A percentile compares a stretch with the other conserved stretches of the same genome.
These are phyloP conservation scores for Bolinopsis microptera DNA, from an alignment of 37 sponge, comb jelly and placozoan species.

Conservation along the genomic window DNA sequence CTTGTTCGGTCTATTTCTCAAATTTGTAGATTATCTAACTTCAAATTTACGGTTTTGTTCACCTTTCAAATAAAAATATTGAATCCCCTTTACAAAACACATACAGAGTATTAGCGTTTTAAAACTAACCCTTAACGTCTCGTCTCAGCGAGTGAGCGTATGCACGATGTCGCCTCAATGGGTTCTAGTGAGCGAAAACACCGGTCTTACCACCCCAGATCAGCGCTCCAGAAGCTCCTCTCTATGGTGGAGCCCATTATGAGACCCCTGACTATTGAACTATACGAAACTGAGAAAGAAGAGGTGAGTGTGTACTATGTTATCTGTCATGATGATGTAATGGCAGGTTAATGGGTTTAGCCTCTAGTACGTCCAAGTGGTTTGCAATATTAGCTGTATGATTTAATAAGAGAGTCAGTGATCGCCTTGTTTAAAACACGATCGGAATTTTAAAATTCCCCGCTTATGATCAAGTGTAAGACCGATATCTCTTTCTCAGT, in stretches of 20 bases:
- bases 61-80: not conserved
- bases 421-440: not conserved
- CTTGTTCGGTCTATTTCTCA: not conserved
- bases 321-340: no score
- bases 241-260: constrained; percentile 19
- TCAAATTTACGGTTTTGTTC: not conserved
- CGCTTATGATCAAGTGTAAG: not conserved
- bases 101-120: not conserved
- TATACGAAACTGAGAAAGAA: not conserved
- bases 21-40: not conserved
- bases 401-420: not conserved
- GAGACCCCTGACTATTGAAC: constrained; percentile 23
- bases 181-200: not conserved
- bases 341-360: not conserved
- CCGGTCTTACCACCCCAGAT: not conserved
- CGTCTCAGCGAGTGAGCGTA: not conserved
- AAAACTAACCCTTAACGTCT: not conserved
- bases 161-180: not conserved
- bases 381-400: not conserved
- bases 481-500: not conserved
- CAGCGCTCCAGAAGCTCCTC: constrained; percentile 24
- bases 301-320: not conserved
- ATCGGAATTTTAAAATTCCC: not conserved
- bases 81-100: not conserved
- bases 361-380: not conserved